Evolutionary conservation across 1,140 invertebrate genomes (phyloP).

Genomic region (Hycleus cichorii): DNA sequence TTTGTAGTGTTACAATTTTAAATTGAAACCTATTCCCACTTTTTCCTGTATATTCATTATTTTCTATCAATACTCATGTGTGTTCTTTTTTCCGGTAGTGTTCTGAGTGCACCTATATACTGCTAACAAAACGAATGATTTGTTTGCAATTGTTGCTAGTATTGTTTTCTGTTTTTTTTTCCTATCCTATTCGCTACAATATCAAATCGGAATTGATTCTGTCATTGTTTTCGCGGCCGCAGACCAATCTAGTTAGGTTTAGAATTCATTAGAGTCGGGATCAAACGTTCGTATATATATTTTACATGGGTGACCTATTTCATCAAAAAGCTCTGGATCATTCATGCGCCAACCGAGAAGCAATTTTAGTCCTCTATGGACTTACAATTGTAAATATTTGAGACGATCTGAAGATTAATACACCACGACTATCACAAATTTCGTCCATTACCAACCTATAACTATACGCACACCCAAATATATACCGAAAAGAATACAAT

Average conservation of each 20-base stretch:
- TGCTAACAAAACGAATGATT: too few species aligned
- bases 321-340: slow-evolving; percentile 5
- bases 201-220: neutral
- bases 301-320: slow-evolving; percentile 8
- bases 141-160: too few species aligned
- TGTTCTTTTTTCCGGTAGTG: too few species aligned
- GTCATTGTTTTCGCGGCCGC: slow-evolving; percentile 2
- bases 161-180: neutral
- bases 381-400: slow-evolving; percentile 8
- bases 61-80: too few species aligned
- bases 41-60: too few species aligned
- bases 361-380: slow-evolving; percentile 1
- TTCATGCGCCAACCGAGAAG: slow-evolving; percentile 5
- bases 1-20: too few species aligned
- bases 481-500: too few species aligned
- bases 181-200: neutral
- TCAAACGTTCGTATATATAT: slow-evolving; percentile 5
- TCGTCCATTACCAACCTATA: too few species aligned
- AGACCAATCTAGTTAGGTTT: slow-evolving; percentile 8
- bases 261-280: slow-evolving; percentile 8
- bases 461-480: too few species aligned
- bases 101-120: too few species aligned
- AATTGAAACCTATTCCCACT: too few species aligned
- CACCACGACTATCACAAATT: too few species aligned
- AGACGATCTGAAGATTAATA: slow-evolving; percentile 1